These are phyloP conservation scores for Rutilus rutilus DNA, from an alignment of 2,113 vertebrate species.

Conservation along the genomic window DNA sequence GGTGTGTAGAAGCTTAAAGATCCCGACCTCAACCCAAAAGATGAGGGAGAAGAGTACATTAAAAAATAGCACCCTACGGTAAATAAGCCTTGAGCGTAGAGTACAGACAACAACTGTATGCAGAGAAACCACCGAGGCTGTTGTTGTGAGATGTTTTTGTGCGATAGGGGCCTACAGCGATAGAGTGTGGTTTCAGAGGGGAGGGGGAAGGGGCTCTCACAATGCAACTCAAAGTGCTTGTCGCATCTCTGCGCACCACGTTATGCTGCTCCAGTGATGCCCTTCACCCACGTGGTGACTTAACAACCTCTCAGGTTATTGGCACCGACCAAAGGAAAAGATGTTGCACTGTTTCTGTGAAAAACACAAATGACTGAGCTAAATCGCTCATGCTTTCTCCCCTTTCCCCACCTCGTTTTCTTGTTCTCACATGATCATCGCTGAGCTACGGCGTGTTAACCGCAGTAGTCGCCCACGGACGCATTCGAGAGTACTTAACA, in stretches of 20 bases:
- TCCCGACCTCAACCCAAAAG: conserved; percentile 32
- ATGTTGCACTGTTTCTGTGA: conserved; percentile 33
- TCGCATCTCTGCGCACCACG: neutral
- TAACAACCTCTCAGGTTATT: neutral
- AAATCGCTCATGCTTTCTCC: neutral
- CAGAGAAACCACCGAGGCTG: conserved; percentile 58
- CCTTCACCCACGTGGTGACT: neutral
- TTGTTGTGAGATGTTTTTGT: conserved; percentile 60
- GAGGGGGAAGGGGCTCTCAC: conserved; percentile 39
- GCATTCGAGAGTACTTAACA: conserved; percentile 47
- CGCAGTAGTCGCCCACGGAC: conserved; percentile 64
- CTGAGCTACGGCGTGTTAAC: conserved; percentile 52
- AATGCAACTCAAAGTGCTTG: conserved; percentile 33
- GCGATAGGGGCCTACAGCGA: conserved; percentile 59
- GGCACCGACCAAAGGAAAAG: conserved; percentile 16
- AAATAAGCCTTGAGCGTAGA: conserved; percentile 14
- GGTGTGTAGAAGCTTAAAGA: neutral
- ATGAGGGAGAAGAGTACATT: conserved; percentile 15
- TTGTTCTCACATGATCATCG: conserved; percentile 36
- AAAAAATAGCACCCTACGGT: conserved; percentile 25
- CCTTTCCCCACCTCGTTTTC: conserved; percentile 20
- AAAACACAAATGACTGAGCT: conserved; percentile 49
- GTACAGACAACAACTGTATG: conserved; percentile 42
- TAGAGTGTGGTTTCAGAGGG: conserved; percentile 57
- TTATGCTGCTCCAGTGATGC: neutral